phyloP scores from a whole-genome alignment of 1,140 invertebrate species.

The Drosophila neocordata region DNA sequence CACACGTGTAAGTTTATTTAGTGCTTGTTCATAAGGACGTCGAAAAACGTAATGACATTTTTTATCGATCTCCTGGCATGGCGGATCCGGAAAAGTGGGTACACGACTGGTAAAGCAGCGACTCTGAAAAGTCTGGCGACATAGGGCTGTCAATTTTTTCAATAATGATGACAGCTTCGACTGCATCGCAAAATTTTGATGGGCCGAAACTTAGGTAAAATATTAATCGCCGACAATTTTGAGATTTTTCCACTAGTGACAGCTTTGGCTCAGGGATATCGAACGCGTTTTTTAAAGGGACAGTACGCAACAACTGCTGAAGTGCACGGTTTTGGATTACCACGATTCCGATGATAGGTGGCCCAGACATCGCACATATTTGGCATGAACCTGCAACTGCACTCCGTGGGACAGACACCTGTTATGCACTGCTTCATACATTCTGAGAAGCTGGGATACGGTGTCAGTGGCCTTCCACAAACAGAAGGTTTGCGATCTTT shows the following conservation, averaged over 20 bases:
- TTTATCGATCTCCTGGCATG: not conserved
- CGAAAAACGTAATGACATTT: slow-evolving; percentile 11
- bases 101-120: slow-evolving; percentile 1
- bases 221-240: not conserved
- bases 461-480: slow-evolving; percentile 25
- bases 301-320: slow-evolving; percentile 12
- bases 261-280: slow-evolving; percentile 2
- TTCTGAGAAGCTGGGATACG: slow-evolving; percentile 59
- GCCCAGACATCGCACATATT: slow-evolving; percentile 39
- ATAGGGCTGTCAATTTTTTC: not conserved
- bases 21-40: slow-evolving; percentile 6
- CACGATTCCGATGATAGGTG: not conserved
- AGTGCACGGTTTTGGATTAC: slow-evolving; percentile 6
- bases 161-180: not conserved
- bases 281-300: slow-evolving; percentile 6
- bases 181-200: slow-evolving; percentile 1
- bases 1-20: not conserved
- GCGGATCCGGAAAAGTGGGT: slow-evolving; percentile 14
- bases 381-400: slow-evolving; percentile 20
- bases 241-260: not conserved
- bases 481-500: accelerated
- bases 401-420: slow-evolving; percentile 37
- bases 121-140: not conserved
- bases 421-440: slow-evolving; percentile 14
- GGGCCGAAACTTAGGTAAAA: not conserved